phyloP scores from a whole-genome alignment of 2,797 vertebrate genomes.

The Sebastes melanostomus region DNA sequence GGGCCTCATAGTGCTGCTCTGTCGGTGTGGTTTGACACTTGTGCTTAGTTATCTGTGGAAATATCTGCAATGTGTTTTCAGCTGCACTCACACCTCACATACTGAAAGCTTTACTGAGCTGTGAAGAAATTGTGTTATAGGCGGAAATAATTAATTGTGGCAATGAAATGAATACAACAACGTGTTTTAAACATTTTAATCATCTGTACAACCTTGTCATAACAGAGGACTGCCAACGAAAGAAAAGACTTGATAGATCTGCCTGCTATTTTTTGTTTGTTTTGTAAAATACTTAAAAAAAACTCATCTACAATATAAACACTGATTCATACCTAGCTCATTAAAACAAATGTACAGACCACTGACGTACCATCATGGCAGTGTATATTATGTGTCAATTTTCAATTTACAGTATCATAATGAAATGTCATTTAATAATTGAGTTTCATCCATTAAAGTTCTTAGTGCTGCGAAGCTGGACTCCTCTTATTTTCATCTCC shows the following conservation, averaged over 20 bases:
- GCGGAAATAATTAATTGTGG: not conserved
- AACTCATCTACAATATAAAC: conserved; percentile 79
- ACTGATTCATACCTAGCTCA: conserved; percentile 55
- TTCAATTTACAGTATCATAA: conserved; percentile 51
- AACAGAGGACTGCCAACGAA: conserved; percentile 46
- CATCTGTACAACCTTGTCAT: conserved; percentile 76
- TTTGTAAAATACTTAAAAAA: conserved; percentile 62
- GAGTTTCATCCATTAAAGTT: conserved; percentile 34
- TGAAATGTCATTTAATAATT: conserved; percentile 37
- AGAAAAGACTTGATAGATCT: conserved; percentile 40
- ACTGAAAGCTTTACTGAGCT: not conserved
- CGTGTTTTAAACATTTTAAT: conserved; percentile 68
- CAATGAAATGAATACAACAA: not conserved
- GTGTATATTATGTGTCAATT: conserved; percentile 46
- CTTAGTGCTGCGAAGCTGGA: conserved; percentile 38
- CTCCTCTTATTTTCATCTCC: conserved; percentile 7
- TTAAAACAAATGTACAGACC: conserved; percentile 73
- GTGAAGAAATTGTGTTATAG: not conserved
- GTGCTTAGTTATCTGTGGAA: conserved; percentile 39
- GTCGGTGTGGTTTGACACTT: conserved; percentile 40
- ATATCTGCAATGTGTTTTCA: conserved; percentile 32
- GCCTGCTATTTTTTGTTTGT: conserved; percentile 39
- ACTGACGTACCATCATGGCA: conserved; percentile 69
- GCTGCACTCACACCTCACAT: not conserved
- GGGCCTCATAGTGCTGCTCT: not conserved